These are phyloP conservation scores for Anolis carolinensis DNA, from an alignment of 2,113 vertebrate species.

Conservation along the genomic window DNA sequence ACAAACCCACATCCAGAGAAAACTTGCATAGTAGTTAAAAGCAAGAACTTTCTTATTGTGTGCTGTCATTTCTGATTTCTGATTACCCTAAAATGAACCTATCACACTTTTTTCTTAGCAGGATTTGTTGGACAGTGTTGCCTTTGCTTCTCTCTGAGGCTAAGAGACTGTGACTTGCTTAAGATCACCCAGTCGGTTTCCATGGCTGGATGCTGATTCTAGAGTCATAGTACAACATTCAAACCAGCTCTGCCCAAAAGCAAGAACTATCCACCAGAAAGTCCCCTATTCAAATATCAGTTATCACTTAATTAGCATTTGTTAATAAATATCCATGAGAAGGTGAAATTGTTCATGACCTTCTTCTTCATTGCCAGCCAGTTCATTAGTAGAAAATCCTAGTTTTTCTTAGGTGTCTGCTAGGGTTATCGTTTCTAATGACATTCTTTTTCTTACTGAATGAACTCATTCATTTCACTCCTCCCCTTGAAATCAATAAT, in stretches of 20 bases:
- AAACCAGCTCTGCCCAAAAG: no score
- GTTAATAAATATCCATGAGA: neutral
- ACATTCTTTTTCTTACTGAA: neutral
- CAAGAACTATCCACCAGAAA: neutral
- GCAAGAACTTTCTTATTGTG: no score
- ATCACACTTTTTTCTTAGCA: no score
- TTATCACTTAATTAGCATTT: neutral
- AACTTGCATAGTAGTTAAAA: no score
- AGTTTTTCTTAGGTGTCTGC: neutral
- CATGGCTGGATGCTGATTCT: no score
- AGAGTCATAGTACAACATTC: no score
- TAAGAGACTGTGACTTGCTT: no score
- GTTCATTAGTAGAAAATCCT: neutral
- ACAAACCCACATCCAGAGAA: neutral
- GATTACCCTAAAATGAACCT: no score
- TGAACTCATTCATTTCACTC: neutral
- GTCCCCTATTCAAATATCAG: neutral
- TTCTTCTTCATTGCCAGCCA: neutral
- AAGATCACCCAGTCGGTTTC: no score
- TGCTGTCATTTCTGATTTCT: no score
- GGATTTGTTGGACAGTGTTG: no score
- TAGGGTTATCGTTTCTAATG: neutral
- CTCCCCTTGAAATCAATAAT: neutral
- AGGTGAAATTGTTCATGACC: neutral
- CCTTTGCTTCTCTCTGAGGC: no score